phyloP scores from a whole-genome alignment of 1,140 invertebrate genomes.

The Leptinotarsa undecemlineata region DNA sequence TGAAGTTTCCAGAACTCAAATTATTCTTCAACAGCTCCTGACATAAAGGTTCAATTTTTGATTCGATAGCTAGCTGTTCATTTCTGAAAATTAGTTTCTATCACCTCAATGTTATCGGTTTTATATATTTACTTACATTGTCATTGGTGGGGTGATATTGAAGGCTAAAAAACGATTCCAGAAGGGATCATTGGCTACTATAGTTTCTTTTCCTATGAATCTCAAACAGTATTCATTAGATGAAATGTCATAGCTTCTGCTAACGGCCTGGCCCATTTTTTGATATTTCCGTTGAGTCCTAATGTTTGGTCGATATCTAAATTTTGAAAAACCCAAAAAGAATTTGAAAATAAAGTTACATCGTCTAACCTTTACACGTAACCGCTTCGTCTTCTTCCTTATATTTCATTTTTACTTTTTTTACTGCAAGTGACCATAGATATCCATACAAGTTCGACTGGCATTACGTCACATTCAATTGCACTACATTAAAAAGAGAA shows the following conservation, averaged over 20 bases:
- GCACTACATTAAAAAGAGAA: too few relatives aligned
- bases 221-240: slow-evolving; percentile 79
- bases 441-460: too few relatives aligned
- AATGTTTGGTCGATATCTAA: neutral
- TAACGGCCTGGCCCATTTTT: slow-evolving; percentile 85
- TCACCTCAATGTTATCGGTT: slow-evolving; percentile 20
- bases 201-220: slow-evolving; percentile 77
- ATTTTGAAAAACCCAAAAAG: slow-evolving; percentile 5
- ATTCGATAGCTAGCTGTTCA: slow-evolving; percentile 80
- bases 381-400: slow-evolving; percentile 32
- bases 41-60: slow-evolving; percentile 72
- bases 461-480: too few relatives aligned
- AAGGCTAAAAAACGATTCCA: slow-evolving; percentile 94
- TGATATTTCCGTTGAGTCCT: neutral
- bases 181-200: slow-evolving; percentile 87
- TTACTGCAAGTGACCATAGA: too few relatives aligned
- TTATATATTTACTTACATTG: slow-evolving; percentile 62
- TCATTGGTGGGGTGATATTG: slow-evolving; percentile 78
- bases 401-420: slow-evolving; percentile 33
- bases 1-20: slow-evolving; percentile 82
- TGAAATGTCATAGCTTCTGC: slow-evolving; percentile 78
- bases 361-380: slow-evolving; percentile 20
- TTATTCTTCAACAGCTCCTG: slow-evolving; percentile 80
- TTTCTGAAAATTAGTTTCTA: slow-evolving; percentile 62
- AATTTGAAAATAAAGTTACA: slow-evolving; percentile 12